Evolutionary conservation across 2,797 vertebrate species (phyloP).

Genomic region (Notolepis coatsorum): DNA sequence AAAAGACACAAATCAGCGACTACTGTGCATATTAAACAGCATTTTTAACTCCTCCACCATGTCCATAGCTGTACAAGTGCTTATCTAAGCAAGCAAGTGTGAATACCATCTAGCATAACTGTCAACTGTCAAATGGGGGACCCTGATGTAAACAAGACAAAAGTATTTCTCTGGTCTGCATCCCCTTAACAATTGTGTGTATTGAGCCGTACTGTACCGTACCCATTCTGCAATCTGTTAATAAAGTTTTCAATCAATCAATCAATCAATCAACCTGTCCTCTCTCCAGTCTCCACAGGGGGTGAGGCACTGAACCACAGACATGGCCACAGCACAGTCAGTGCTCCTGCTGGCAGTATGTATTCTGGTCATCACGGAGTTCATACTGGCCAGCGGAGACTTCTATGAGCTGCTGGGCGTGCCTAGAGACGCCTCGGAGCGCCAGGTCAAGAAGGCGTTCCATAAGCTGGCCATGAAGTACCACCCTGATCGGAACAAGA

Average conservation of each 20-base stretch:
- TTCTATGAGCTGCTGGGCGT: constrained; percentile 95
- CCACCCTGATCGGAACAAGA: constrained; percentile 97
- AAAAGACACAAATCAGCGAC: too few species aligned
- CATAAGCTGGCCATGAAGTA: constrained; percentile 95
- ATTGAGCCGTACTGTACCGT: too few species aligned
- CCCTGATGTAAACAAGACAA: too few species aligned
- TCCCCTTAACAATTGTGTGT: too few species aligned
- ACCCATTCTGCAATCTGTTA: too few species aligned
- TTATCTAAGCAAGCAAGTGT: background rate
- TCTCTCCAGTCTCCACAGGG: constrained; percentile 78
- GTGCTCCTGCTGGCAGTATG: constrained; percentile 89
- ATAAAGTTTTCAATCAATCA: too few species aligned
- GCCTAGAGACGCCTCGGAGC: constrained; percentile 91
- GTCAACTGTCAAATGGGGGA: too few species aligned
- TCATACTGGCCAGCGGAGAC: constrained; percentile 92
- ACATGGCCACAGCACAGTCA: constrained; percentile 90
- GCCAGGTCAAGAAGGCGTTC: constrained; percentile 98
- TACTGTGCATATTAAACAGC: too few species aligned
- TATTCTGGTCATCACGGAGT: constrained; percentile 93
- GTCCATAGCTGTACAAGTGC: too few species aligned
- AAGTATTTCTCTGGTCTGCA: too few species aligned
- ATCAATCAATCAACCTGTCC: constrained; percentile 52
- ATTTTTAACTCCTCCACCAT: too few species aligned
- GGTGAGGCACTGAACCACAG: constrained; percentile 41
- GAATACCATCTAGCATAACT: background rate